These are phyloP conservation scores for Setophaga petechia DNA, from an alignment of 2,113 vertebrate species.

Conservation along the genomic window DNA sequence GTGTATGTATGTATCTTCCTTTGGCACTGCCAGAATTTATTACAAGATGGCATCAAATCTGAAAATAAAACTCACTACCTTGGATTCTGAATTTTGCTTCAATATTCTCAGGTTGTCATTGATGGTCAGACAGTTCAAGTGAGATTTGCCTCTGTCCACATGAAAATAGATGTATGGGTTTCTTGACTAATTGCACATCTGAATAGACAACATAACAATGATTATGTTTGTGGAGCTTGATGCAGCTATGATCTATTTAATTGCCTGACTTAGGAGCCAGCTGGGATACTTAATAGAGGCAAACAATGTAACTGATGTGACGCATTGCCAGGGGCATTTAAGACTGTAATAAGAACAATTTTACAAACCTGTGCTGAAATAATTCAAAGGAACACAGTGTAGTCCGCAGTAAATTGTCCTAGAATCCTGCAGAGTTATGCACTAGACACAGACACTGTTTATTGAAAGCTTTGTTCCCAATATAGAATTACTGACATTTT, in stretches of 20 bases:
- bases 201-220: background rate
- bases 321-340: background rate
- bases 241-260: background rate
- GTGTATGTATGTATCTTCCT: background rate
- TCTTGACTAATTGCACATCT: background rate
- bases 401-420: background rate
- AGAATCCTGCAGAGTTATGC: background rate
- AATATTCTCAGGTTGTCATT: background rate
- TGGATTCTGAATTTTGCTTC: background rate
- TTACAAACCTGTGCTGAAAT: background rate
- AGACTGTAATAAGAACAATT: background rate
- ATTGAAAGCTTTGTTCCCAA: background rate
- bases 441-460: background rate
- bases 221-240: background rate
- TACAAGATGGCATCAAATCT: background rate
- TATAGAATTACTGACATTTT: background rate
- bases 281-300: background rate
- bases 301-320: background rate
- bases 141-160: background rate
- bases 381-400: slow-evolving; percentile 4
- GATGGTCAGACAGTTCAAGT: background rate
- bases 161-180: background rate
- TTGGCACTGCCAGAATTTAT: background rate
- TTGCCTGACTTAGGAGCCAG: background rate
- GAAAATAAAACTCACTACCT: background rate